Percentiles rank a stretch among this genome's conserved stretches.
phyloP scores from a whole-genome alignment of 2,797 vertebrate genomes.

The Limnodromus scolopaceus region DNA sequence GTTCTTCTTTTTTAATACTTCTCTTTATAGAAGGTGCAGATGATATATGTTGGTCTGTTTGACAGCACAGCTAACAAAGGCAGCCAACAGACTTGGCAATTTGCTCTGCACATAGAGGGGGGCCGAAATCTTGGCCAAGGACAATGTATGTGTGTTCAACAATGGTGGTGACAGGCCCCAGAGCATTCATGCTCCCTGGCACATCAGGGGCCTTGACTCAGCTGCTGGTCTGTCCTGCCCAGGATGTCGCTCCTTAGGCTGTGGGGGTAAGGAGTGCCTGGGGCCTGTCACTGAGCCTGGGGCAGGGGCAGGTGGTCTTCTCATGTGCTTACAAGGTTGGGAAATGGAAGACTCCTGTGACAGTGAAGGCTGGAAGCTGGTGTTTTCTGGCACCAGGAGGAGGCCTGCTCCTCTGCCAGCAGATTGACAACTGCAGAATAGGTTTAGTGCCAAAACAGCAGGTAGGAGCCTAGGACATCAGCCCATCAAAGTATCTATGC shows the following conservation, averaged over 20 bases:
- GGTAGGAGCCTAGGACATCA: not conserved
- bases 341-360: not conserved
- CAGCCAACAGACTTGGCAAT: not conserved
- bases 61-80: rapidly evolving
- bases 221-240: not conserved
- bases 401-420: not conserved
- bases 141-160: not conserved
- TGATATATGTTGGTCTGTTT: not conserved
- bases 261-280: no score
- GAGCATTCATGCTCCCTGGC: rapidly evolving
- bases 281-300: not conserved
- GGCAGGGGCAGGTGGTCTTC: not conserved
- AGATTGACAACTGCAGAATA: not conserved
- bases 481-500: not conserved
- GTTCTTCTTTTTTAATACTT: not conserved
- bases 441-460: not conserved
- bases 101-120: not conserved
- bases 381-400: not conserved
- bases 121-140: not conserved
- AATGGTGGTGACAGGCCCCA: not conserved
- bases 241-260: not conserved
- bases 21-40: not conserved
- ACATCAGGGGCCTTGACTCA: rapidly evolving
- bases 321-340: not conserved
- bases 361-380: not conserved